These are phyloP conservation scores for Bhutanitis thaidina DNA, from an alignment of 2,888 invertebrate genomes.

Conservation along the genomic window DNA sequence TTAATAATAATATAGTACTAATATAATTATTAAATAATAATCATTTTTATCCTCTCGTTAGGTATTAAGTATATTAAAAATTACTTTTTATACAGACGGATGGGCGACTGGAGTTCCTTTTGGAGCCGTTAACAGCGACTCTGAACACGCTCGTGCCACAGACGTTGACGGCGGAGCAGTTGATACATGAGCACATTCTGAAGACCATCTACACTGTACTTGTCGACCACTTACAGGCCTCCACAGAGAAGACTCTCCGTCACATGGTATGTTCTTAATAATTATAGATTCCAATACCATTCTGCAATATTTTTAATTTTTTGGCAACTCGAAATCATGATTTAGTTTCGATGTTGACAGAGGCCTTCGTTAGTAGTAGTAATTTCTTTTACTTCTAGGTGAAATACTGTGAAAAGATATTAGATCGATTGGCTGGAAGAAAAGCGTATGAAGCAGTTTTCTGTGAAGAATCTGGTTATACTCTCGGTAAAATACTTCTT, in stretches of 20 bases:
- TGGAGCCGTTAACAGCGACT: conserved; percentile 60
- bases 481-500: conserved; percentile 88
- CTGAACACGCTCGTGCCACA: conserved; percentile 58
- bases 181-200: conserved; percentile 67
- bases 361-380: too few relatives aligned
- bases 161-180: conserved; percentile 56
- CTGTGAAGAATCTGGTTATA: conserved; percentile 81
- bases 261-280: conserved; percentile 66
- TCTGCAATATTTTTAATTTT: too few relatives aligned
- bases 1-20: too few relatives aligned
- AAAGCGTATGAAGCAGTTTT: conserved; percentile 92
- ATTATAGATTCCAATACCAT: too few relatives aligned
- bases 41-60: too few relatives aligned
- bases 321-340: too few relatives aligned
- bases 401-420: conserved; percentile 91
- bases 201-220: conserved; percentile 65
- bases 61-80: background rate
- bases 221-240: conserved; percentile 62
- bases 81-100: conserved; percentile 50
- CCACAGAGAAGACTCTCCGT: conserved; percentile 65
- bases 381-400: conserved; percentile 59
- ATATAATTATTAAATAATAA: too few relatives aligned
- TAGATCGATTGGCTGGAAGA: conserved; percentile 90
- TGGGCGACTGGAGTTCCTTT: conserved; percentile 68
- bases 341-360: too few relatives aligned